Conservation (phyloP, 2,113 vertebrate species). For the Crotalus viridis region DNA sequence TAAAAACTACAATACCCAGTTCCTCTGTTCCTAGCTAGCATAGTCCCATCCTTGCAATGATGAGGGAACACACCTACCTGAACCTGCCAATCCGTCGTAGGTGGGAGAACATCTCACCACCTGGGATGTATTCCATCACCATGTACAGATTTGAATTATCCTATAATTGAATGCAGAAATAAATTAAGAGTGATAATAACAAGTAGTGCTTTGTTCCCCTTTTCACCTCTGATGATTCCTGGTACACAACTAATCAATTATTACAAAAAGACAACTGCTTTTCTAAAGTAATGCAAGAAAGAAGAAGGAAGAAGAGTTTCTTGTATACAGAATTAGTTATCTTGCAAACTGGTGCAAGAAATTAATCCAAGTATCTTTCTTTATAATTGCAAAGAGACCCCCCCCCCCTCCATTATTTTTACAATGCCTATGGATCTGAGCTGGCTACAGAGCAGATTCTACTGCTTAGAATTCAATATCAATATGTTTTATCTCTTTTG, state of each 20-base stretch:
- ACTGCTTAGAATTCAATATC: neutral
- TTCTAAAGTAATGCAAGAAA: neutral
- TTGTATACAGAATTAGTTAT: neutral
- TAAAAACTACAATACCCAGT: neutral
- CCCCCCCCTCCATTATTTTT: neutral
- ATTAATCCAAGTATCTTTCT: neutral
- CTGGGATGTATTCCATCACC: slow-evolving; percentile 92
- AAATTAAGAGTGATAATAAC: neutral
- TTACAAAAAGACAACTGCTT: neutral
- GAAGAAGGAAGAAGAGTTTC: neutral
- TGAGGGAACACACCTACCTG: slow-evolving; percentile 67
- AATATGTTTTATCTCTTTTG: neutral
- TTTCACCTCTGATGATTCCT: neutral
- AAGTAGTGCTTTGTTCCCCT: too few relatives aligned
- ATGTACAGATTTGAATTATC: slow-evolving; percentile 93
- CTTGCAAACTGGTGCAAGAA: neutral
- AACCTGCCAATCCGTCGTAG: slow-evolving; percentile 88
- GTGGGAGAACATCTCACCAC: slow-evolving; percentile 93
- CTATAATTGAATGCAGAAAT: slow-evolving; percentile 51
- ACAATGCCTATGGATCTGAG: neutral
- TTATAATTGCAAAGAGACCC: neutral
- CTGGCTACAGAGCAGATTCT: neutral
- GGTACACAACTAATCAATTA: neutral
- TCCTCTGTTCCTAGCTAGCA: neutral
- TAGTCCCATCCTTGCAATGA: neutral